These are phyloP conservation scores for Clarias fuscus DNA, from an alignment of 2,797 vertebrate genomes.

Conservation along the genomic window DNA sequence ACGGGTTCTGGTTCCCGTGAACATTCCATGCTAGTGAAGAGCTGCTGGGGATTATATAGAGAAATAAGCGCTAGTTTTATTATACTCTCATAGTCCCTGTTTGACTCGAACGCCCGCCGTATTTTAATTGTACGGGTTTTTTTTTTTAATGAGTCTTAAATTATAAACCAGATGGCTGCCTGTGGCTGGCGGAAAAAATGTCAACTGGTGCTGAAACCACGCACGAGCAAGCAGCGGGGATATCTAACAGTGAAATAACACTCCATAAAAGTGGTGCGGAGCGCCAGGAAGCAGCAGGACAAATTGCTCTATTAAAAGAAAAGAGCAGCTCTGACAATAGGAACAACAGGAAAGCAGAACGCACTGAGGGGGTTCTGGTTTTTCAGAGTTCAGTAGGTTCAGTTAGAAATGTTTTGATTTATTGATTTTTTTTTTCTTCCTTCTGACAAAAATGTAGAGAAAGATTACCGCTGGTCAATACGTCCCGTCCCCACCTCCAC, in stretches of 20 bases:
- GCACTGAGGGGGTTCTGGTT: slow-evolving; percentile 47
- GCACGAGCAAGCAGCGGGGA: slow-evolving; percentile 53
- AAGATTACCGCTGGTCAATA: not conserved
- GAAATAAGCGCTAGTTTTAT: too few species aligned
- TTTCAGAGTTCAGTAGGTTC: slow-evolving; percentile 33
- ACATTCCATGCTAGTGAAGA: too few species aligned
- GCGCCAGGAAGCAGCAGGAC: slow-evolving; percentile 62
- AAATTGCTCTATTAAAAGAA: slow-evolving; percentile 51
- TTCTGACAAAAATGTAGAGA: not conserved
- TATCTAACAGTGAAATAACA: slow-evolving; percentile 60
- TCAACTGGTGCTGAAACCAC: slow-evolving; percentile 55
- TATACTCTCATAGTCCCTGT: too few species aligned
- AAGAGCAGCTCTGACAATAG: slow-evolving; percentile 45
- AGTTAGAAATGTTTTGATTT: slow-evolving; percentile 15
- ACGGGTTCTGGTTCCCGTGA: too few species aligned
- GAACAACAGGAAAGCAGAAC: slow-evolving; percentile 34
- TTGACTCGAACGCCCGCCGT: too few species aligned
- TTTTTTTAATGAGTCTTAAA: slow-evolving; percentile 70
- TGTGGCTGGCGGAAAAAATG: slow-evolving; percentile 48
- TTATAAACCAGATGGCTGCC: slow-evolving; percentile 61
- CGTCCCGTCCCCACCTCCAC: not conserved
- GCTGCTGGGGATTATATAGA: too few species aligned
- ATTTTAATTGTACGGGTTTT: slow-evolving; percentile 56
- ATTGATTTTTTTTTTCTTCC: slow-evolving; percentile 5
- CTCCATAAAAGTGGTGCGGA: slow-evolving; percentile 51